A percentile compares a stretch with the other conserved stretches of the same genome.
Evolutionary conservation across 2,797 vertebrate genomes (phyloP).

Genomic region (Epinephelus malabaricus): DNA sequence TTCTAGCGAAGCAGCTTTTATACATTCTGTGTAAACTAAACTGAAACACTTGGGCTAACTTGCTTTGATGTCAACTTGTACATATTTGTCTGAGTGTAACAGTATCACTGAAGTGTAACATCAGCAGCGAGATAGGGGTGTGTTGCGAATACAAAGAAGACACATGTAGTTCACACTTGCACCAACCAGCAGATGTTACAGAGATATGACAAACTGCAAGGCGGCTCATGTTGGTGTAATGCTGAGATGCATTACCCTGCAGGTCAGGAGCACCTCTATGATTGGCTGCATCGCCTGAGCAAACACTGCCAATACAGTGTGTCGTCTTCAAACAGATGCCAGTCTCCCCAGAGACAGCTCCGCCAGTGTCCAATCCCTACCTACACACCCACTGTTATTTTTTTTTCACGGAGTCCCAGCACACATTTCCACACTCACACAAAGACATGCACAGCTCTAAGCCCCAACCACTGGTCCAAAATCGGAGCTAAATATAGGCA

Average conservation of each 20-base stretch:
- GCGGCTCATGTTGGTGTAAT: slow-evolving; percentile 45
- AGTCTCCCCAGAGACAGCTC: slow-evolving; percentile 70
- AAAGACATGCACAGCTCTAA: slow-evolving; percentile 41
- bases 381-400: slow-evolving; percentile 40
- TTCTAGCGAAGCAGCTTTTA: slow-evolving; percentile 10
- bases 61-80: slow-evolving; percentile 28
- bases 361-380: slow-evolving; percentile 49
- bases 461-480: slow-evolving; percentile 42
- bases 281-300: slow-evolving; percentile 56
- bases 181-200: slow-evolving; percentile 45
- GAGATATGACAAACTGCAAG: slow-evolving; percentile 44
- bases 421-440: slow-evolving; percentile 45
- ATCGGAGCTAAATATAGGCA: slow-evolving; percentile 78
- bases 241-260: slow-evolving; percentile 33
- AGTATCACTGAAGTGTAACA: slow-evolving; percentile 13
- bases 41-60: slow-evolving; percentile 31
- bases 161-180: slow-evolving; percentile 25
- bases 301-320: slow-evolving; percentile 40
- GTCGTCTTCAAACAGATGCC: slow-evolving; percentile 66
- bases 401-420: slow-evolving; percentile 41
- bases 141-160: slow-evolving; percentile 28
- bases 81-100: slow-evolving; percentile 19
- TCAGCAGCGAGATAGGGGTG: neutral
- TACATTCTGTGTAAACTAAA: slow-evolving; percentile 21
- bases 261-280: slow-evolving; percentile 57